Base-by-base conservation (phyloP, 2,797 vertebrate species). In the Micrastur ruficollis region DNA sequence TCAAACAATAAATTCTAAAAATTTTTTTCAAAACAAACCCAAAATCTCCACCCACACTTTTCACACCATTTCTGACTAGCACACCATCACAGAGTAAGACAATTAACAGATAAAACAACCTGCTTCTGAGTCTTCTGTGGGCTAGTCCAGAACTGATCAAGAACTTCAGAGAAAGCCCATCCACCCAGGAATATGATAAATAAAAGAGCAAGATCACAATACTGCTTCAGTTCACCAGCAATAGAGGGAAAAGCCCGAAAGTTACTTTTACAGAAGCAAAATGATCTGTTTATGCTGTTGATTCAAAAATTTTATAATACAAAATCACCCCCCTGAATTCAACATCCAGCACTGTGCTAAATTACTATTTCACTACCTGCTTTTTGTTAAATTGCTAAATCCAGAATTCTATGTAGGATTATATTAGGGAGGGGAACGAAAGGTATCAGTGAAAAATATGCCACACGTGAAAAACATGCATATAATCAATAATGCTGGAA, bases 41-140 rank as follows among this genome's bases (percentile, higher is more conserved):
- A 72, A 81, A 75, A 55, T 27, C 10, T 25, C 49, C 61, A 40
- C 12, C 63, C 22, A 42, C 15, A 36, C 8, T 73, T 87, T 67
- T 52, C 47, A 70, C 7, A 44, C 21, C 8, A 59, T 63, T 85
- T 93, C 55, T 95, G 47, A 59, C 31, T 47, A 89, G 40, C 23
- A 58, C 26, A 70, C 26, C 31, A 46, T 38, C 76, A 40, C 1
- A 46, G 27, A 44, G 7, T 40, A 62, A 68, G 27, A 65, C 16
- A 82, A 38, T n/a, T 65, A 70, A 32, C 58, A 85, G 38, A 68
- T n/a, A 55, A 75, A 86, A 66, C 25, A 55, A 16, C 5, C 5
- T 46, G 5, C 8, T 71, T 71, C 53, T 2, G 0, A 1, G 0
- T 65, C 19, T 26, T 81, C 36, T 18, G 8, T 44, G 40, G 31